Conservation (phyloP, 1,140 invertebrate species). For the Chrysopa pallens region DNA sequence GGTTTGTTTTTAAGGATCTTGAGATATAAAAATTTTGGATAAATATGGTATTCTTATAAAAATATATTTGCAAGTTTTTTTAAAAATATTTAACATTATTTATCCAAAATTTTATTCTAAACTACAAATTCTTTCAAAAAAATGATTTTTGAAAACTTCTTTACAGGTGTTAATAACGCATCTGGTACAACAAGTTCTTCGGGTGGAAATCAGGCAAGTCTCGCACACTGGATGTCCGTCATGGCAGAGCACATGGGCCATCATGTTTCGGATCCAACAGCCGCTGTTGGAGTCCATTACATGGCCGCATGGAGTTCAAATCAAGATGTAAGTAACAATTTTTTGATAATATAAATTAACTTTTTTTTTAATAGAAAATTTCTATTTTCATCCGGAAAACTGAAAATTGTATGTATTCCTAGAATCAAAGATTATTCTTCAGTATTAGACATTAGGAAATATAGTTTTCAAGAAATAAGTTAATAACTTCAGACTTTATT, state of each 20-base stretch:
- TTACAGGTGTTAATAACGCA: conserved; percentile 14
- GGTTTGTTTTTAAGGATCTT: not conserved
- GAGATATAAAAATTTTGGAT: not conserved
- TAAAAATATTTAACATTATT: conserved; percentile 13
- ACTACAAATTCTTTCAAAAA: too few species aligned
- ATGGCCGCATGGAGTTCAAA: conserved; percentile 14
- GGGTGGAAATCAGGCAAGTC: conserved; percentile 32
- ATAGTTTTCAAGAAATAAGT: too few species aligned
- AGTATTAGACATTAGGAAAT: too few species aligned
- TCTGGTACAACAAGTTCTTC: conserved; percentile 17
- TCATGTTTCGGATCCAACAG: conserved; percentile 35
- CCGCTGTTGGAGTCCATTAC: conserved; percentile 45
- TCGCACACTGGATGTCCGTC: conserved; percentile 70
- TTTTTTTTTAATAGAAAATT: too few species aligned
- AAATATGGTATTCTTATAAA: not conserved
- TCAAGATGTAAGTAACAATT: conserved; percentile 19
- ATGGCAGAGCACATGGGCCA: conserved; percentile 60
- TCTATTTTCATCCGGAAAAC: too few species aligned
- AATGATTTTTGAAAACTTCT: not conserved
- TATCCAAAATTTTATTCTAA: too few species aligned
- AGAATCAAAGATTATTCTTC: too few species aligned
- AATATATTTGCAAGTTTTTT: conserved; percentile 2
- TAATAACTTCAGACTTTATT: too few species aligned
- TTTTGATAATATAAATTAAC: too few species aligned
- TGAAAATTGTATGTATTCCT: too few species aligned